Percentiles rank a stretch among this genome's conserved stretches.
Conservation (phyloP, 2,888 invertebrate species). For the Artemia sinica region DNA sequence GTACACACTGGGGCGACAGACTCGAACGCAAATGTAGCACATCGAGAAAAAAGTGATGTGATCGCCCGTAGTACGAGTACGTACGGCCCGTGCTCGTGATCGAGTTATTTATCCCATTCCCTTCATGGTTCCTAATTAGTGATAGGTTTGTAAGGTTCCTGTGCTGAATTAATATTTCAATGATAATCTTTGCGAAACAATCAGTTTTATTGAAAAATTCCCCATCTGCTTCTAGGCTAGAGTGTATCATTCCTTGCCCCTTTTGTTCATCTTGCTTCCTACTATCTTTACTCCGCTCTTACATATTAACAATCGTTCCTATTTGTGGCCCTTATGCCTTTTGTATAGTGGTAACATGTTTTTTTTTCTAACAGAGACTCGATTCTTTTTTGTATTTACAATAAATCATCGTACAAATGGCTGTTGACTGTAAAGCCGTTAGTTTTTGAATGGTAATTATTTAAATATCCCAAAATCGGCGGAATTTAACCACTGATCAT, state of each 20-base stretch:
- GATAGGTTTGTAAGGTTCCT: constrained; percentile 14
- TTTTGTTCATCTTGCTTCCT: neutral
- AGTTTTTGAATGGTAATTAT: too few species aligned
- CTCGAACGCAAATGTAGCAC: constrained; percentile 38
- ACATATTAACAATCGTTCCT: constrained; percentile 7
- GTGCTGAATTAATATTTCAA: constrained; percentile 6
- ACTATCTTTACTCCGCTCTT: neutral
- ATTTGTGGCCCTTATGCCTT: constrained; percentile 12
- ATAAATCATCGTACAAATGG: too few species aligned
- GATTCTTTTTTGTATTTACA: too few species aligned
- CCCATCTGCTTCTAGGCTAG: neutral
- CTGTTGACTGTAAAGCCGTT: too few species aligned
- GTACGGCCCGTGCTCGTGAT: constrained; percentile 7
- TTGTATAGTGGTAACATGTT: neutral
- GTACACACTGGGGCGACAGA: constrained; percentile 43
- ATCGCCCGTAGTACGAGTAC: neutral
- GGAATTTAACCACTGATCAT: too few species aligned
- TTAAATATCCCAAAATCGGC: too few species aligned
- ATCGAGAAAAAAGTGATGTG: constrained; percentile 15
- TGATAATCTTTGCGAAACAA: constrained; percentile 12
- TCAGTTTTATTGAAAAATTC: neutral
- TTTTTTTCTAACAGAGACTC: too few species aligned
- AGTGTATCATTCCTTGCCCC: neutral
- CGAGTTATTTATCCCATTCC: neutral
- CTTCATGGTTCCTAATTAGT: constrained; percentile 13